Evolutionary conservation across 2,113 vertebrate genomes (phyloP), one percentile per base, ranked within the genome.

Genomic region (Eublepharis macularius): DNA sequence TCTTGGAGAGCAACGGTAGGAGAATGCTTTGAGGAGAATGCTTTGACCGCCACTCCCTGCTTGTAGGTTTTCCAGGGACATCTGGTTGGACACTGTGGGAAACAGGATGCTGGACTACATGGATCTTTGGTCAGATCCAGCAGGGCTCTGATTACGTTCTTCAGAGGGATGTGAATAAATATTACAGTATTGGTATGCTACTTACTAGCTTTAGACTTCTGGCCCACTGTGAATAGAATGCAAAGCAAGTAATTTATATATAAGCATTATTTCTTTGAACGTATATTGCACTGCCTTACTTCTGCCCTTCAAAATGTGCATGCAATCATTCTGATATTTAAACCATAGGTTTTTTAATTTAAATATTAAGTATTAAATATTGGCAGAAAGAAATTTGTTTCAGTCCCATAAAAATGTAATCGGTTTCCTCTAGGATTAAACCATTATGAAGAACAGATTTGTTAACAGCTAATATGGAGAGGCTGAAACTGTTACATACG

Each of bases 391-490:
- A 4, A 82, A 92, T 79, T 92, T 94, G 89, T 17, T 66, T 90
- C 87, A 87, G 81, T 94, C 10, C 16, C 75, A 92, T 80, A 93
- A 90, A 94, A 94, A 94, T 90, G 91, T 91, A 90, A 92, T 63
- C 76, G 4, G 63, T 89, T 95, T 81, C 4, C 86, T 90, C 75
- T 76, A 93, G 43, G 57, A 76, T 85, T 76, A 85, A 92, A 91
- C 72, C 1, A 4, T 77, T 89, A 94, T 92, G 92, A 94, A 87
- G 91, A 96, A 92, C 92, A 94, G 92, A 93, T 94, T 95, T 96
- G 92, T 83, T 65, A 66, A 78, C 87, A 92, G 91, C 87, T 90
- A 90, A 39, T 82, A 63, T 34, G 88, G 85, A 78, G 83, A 78
- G 43, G 54, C 51, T 16, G 63, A 88, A 91, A 60, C 39, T 43